Conservation (phyloP, 1,140 invertebrate genomes). For the Drosophila lini region DNA sequence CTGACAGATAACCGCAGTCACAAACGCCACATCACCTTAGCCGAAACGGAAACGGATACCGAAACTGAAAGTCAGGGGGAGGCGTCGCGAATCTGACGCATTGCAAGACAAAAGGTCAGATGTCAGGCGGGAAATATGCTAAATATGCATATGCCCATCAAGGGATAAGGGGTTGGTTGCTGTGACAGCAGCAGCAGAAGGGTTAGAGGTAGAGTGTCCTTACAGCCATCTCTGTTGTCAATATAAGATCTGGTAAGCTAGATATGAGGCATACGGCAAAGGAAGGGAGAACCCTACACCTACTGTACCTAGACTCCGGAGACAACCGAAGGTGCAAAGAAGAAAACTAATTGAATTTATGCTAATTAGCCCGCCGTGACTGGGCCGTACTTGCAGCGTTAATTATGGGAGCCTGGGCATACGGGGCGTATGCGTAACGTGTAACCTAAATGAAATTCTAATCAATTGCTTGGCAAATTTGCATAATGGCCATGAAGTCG, state of each 20-base stretch:
- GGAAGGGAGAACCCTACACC: neutral
- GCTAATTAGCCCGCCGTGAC: slow-evolving; percentile 65
- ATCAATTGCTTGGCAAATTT: slow-evolving; percentile 70
- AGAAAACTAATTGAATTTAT: slow-evolving; percentile 76
- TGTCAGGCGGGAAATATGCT: slow-evolving; percentile 62
- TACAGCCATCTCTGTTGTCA: slow-evolving; percentile 10
- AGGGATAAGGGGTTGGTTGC: slow-evolving; percentile 1
- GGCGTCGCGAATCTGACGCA: slow-evolving; percentile 39
- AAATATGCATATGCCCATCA: slow-evolving; percentile 47
- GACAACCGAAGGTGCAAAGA: slow-evolving; percentile 48
- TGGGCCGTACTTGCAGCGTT: slow-evolving; percentile 37
- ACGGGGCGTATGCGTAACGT: slow-evolving; percentile 60
- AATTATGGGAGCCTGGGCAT: slow-evolving; percentile 58
- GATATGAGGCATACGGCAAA: slow-evolving; percentile 4
- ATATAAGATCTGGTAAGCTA: slow-evolving; percentile 25
- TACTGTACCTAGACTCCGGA: slow-evolving; percentile 6
- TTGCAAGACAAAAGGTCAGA: slow-evolving; percentile 62
- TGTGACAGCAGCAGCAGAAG: slow-evolving; percentile 27
- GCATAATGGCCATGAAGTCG: slow-evolving; percentile 60
- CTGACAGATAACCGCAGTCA: slow-evolving; percentile 30
- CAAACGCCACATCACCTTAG: slow-evolving; percentile 30
- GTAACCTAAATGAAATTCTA: slow-evolving; percentile 65
- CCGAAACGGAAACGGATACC: slow-evolving; percentile 13
- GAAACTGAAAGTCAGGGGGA: slow-evolving; percentile 18
- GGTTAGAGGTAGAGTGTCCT: slow-evolving; percentile 2